Evolutionary conservation across 2,113 vertebrate species (phyloP), one percentile per base, ranked within the genome.

Genomic region (Indicator indicator): DNA sequence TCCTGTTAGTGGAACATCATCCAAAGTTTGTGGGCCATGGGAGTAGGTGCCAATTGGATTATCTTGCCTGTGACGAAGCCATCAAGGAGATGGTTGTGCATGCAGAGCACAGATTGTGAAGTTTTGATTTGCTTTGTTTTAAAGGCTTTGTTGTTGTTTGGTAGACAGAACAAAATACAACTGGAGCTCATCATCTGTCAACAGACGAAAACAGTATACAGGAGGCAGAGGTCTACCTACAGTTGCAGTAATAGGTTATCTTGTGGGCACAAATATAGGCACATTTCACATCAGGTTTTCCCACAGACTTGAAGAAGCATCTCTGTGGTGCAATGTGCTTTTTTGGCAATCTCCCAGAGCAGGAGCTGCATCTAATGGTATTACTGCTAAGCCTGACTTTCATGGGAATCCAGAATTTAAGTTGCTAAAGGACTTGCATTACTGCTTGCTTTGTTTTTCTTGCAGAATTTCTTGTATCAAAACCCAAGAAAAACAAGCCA

Each of bases 311-410:
- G 50, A 44, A 46, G 46, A 56, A n/a, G 18, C 28, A 9, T 74
- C 58, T 32, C 16, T 2, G 1, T 1, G 0, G 15, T 1, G 1
- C 27, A 74, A 58, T 4, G 46, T 16, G 32, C 50, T 70, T 9
- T 40, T 75, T 36, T 28, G 20, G 23, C 28, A 42, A 30, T 18
- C 33, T 65, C 32, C 23, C 36, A 28, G 33, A 67, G 42, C 9
- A 28, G 72, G 52, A 68, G 69, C 36, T 59, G 48, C 6, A 52
- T 13, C 14, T 16, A 26, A 12, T 1, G 2, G 27, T 32, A 55
- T 44, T 50, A 44, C 44, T 68, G 23, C n/a, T 58, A 67, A 46
- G 18, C 24, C 12, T 24, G 44, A 40, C 33, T 89, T 78, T 5
- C 40, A n/a, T 12, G 33, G 65, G 59, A 89, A 78, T 38, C 36